These are phyloP conservation scores for Microctenopoma lineatum DNA, from an alignment of 2,797 vertebrate species.

Conservation along the genomic window DNA sequence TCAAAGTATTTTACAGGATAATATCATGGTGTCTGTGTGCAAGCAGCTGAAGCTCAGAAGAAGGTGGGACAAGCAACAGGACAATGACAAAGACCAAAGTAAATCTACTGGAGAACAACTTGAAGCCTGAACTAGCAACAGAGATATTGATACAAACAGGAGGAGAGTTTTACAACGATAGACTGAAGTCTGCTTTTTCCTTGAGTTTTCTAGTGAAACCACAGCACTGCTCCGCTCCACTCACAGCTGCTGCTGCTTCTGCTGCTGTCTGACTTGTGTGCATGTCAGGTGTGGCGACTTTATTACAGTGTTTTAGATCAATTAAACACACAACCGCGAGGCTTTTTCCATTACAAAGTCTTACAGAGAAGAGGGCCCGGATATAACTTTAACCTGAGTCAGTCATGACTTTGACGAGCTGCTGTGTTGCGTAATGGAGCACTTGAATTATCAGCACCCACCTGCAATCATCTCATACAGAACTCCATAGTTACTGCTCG, in stretches of 20 bases:
- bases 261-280: not conserved
- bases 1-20: too few species aligned
- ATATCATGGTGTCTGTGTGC: too few species aligned
- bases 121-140: not conserved
- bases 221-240: not conserved
- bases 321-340: constrained; percentile 51
- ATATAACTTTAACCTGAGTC: constrained; percentile 11
- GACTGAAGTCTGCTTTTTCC: not conserved
- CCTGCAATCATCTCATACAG: too few species aligned
- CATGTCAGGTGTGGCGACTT: constrained; percentile 62
- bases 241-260: constrained; percentile 36
- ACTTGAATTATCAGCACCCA: too few species aligned
- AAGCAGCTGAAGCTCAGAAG: not conserved
- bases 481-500: too few species aligned
- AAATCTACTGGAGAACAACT: too few species aligned
- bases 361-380: not conserved
- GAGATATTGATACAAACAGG: not conserved
- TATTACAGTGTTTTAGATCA: constrained; percentile 61
- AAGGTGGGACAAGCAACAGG: not conserved
- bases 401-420: constrained; percentile 14
- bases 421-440: too few species aligned
- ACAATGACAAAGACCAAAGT: not conserved
- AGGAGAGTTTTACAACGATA: not conserved
- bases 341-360: constrained; percentile 69
- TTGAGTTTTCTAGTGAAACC: too few species aligned